These are phyloP conservation scores for Acronicta alni DNA, from an alignment of 2,888 invertebrate genomes.

Conservation along the genomic window DNA sequence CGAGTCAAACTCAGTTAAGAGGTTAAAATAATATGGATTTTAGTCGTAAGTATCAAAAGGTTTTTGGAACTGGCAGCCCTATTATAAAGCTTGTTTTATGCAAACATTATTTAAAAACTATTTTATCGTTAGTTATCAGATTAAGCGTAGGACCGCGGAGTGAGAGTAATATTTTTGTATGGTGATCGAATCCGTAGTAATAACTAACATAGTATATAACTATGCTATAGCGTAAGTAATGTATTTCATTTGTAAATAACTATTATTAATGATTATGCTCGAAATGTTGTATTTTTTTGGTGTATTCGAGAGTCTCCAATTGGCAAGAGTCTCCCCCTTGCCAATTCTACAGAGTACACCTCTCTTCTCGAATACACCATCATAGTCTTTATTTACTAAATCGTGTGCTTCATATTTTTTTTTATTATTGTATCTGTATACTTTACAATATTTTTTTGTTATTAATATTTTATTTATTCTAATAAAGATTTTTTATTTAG, in stretches of 20 bases:
- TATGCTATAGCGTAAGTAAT: slow-evolving; percentile 27
- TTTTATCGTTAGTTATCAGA: slow-evolving; percentile 5
- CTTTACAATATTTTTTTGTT: slow-evolving; percentile 61
- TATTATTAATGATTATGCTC: slow-evolving; percentile 11
- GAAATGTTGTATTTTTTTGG: slow-evolving; percentile 3
- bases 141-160: slow-evolving; percentile 45
- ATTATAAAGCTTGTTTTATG: no score
- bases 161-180: slow-evolving; percentile 65
- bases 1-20: no score
- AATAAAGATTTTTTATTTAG: slow-evolving; percentile 72
- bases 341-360: no score
- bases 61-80: no score
- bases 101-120: no score
- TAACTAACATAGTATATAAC: slow-evolving; percentile 31
- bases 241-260: slow-evolving; percentile 41
- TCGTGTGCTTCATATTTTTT: slow-evolving; percentile 62
- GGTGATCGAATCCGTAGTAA: slow-evolving; percentile 40
- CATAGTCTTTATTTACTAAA: slow-evolving; percentile 50
- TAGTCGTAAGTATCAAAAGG: no score
- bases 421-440: slow-evolving; percentile 45
- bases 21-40: no score
- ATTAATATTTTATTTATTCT: slow-evolving; percentile 69
- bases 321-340: no score
- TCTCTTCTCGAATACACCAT: slow-evolving; percentile 15
- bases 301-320: slow-evolving; percentile 14